Percentiles rank a stretch among this genome's conserved stretches.
Evolutionary conservation across 2,888 invertebrate species (phyloP).

Genomic region (Emmelina monodactyla): DNA sequence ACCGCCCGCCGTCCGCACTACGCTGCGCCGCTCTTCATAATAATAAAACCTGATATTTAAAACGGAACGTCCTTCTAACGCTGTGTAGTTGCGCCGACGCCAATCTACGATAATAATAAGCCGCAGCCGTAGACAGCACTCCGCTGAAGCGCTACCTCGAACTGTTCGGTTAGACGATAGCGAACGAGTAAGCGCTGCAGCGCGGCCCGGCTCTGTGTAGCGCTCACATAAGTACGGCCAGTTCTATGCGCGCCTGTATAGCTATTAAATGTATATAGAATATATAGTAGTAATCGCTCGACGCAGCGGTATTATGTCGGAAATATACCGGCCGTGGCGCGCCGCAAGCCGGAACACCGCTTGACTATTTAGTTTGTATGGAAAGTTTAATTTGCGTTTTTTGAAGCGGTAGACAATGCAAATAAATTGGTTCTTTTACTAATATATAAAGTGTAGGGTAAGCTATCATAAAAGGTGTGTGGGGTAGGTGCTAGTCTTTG

Average conservation of each 20-base stretch:
- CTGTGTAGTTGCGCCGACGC: conserved; percentile 68
- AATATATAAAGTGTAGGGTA: conserved; percentile 50
- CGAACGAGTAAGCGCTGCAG: conserved; percentile 39
- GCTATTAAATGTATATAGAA: conserved; percentile 68
- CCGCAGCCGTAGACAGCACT: conserved; percentile 43
- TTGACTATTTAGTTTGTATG: conserved; percentile 64
- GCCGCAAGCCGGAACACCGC: conserved; percentile 56
- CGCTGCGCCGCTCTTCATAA: conserved; percentile 66
- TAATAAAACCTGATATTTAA: conserved; percentile 68
- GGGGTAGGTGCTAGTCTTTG: conserved; percentile 23
- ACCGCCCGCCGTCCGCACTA: conserved; percentile 63
- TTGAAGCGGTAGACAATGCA: conserved; percentile 45
- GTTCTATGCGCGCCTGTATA: conserved; percentile 68
- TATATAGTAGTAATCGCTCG: conserved; percentile 68
- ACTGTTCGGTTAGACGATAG: conserved; percentile 26
- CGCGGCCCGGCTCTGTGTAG: conserved; percentile 39
- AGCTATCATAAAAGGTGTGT: conserved; percentile 53
- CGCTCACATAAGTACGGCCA: conserved; percentile 68
- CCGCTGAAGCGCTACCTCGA: conserved; percentile 43
- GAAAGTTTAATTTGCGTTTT: conserved; percentile 56
- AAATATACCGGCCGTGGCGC: conserved; percentile 63
- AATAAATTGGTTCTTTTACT: conserved; percentile 44
- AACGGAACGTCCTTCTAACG: conserved; percentile 68
- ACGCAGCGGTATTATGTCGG: conserved; percentile 68
- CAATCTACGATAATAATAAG: conserved; percentile 68